A percentile compares a stretch with the other conserved stretches of the same genome.
These are phyloP conservation scores for Sinocyclocheilus rhinocerous DNA, from an alignment of 2,113 vertebrate genomes.

Conservation along the genomic window DNA sequence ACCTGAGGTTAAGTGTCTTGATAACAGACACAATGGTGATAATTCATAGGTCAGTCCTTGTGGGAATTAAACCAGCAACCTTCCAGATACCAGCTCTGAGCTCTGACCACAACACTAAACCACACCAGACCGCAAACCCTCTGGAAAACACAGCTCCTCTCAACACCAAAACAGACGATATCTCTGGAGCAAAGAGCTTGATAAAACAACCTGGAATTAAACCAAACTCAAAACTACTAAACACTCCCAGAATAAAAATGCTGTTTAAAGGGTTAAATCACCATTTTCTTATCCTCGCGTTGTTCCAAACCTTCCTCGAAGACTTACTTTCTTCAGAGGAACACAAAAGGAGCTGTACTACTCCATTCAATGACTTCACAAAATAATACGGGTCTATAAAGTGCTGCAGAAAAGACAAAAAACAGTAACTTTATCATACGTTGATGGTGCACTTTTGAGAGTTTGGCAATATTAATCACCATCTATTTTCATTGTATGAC, in stretches of 20 bases:
- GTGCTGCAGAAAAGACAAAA: background rate
- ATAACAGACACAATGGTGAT: constrained; percentile 8
- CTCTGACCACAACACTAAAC: constrained; percentile 2
- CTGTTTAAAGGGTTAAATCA: too few relatives aligned
- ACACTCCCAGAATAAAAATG: background rate
- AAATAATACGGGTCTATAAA: background rate
- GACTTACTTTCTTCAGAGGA: background rate
- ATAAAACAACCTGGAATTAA: background rate
- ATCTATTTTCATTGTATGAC: too few relatives aligned
- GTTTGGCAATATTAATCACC: background rate
- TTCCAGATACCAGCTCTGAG: background rate
- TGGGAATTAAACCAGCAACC: background rate
- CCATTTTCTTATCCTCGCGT: too few relatives aligned
- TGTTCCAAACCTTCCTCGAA: background rate
- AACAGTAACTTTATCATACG: too few relatives aligned
- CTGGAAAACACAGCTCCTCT: background rate
- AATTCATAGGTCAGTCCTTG: background rate
- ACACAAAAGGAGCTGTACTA: background rate
- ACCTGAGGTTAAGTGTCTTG: background rate
- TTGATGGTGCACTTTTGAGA: background rate
- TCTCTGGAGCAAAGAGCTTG: background rate
- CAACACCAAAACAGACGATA: background rate
- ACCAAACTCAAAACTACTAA: background rate
- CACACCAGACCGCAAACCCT: background rate
- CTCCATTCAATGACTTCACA: background rate